phyloP scores from a whole-genome alignment of 2,797 vertebrate species.

The Rhinoraja longicauda region DNA sequence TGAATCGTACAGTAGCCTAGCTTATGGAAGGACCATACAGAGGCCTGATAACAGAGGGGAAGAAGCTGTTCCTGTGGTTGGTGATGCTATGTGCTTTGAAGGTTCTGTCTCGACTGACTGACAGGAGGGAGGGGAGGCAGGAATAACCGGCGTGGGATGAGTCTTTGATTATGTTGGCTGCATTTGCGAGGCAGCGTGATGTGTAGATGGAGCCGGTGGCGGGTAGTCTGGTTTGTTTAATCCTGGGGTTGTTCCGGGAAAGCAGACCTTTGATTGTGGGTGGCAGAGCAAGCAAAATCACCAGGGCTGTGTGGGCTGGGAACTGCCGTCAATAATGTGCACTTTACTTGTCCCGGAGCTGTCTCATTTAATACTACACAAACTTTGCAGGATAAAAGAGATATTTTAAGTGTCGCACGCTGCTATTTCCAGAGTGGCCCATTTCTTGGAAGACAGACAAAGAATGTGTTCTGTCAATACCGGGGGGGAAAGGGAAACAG shows the following conservation, averaged over 20 bases:
- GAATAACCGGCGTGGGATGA: no score
- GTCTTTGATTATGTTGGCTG: no score
- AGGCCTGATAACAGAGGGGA: no score
- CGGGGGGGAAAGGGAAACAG: background rate
- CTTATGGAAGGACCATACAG: no score
- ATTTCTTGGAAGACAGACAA: background rate
- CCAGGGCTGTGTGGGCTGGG: background rate
- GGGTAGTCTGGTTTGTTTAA: background rate
- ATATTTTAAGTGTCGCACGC: background rate
- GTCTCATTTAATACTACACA: background rate
- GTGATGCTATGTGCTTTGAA: no score
- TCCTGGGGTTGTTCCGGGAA: background rate
- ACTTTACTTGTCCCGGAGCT: background rate
- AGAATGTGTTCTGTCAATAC: background rate
- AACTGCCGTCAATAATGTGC: background rate
- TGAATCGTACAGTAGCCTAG: no score
- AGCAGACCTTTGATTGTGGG: background rate
- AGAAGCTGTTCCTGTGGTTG: no score
- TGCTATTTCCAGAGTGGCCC: background rate
- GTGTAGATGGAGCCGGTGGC: no score
- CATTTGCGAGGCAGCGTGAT: no score
- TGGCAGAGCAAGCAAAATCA: background rate
- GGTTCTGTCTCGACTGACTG: no score
- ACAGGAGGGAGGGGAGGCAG: no score
- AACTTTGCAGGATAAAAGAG: background rate